Base-by-base conservation (phyloP, 2,797 vertebrate species). In the Arctocebus calabarensis region DNA sequence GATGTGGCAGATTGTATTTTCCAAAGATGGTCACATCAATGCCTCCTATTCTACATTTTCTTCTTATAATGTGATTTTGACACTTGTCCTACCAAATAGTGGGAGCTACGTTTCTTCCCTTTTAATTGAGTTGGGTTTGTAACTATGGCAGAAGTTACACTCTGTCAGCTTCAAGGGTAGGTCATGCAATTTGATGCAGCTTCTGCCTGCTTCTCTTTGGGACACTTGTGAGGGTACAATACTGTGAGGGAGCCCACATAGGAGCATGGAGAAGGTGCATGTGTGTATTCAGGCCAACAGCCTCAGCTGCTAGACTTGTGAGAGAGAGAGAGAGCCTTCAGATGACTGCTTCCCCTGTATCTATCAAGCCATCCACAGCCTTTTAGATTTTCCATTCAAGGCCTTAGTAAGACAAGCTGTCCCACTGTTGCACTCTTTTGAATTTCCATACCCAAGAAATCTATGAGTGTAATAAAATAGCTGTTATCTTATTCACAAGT, bases 161-260 rank as follows among this genome's bases (percentile, higher is more conserved):
- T n/a, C 17, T 75, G 37, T 55, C 70, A 86, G 25, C 61, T 90
- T 55, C 11, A 13, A 70, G 25, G 20, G 37, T n/a, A 45, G 48
- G 40, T 70, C 82, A 77, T 55, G 34, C 82, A 84, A 88, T 19
- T 17, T 82, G 70, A 55, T 57, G 23, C 1, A 29, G 20, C 14
- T 87, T 92, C 62, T 88, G 45, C 23, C 73, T 73, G 52, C 91
- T 68, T 92, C n/a, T 84, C 48, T 55, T 70, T 78, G 70, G 37
- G 52, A n/a, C 34, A 59, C 29, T n/a, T 79, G 37, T 70, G 48
- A 52, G 48, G 48, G 48, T 52, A 16, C 14, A 17, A 52, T 52
- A 52, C 64, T 0, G 1, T 34, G 45, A 74, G 64, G 59, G 71
- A 37, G 7, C 62, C 78, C 43, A 43, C 5, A 4, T 7, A 81